Conservation (phyloP, 2,113 vertebrate species). For the Embiotoca jacksoni region DNA sequence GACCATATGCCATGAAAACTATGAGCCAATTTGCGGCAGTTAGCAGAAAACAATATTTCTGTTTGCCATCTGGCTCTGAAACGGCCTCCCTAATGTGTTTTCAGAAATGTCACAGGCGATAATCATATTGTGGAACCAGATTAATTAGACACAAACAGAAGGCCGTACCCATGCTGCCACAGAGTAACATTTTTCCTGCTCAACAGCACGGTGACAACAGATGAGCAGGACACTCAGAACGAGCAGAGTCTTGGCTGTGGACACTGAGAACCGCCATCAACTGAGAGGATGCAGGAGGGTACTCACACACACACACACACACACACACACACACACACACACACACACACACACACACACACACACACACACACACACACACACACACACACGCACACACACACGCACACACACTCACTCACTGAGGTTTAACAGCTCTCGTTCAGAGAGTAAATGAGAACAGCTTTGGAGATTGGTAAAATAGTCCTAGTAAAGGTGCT, state of each 20-base stretch:
- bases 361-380: not conserved
- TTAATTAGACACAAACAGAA: constrained; percentile 54
- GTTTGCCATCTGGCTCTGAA: constrained; percentile 49
- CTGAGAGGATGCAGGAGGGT: not conserved
- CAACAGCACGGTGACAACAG: constrained; percentile 18
- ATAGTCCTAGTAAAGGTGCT: not conserved
- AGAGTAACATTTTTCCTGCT: constrained; percentile 19
- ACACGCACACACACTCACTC: not conserved
- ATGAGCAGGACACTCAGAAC: constrained; percentile 22
- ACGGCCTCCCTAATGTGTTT: constrained; percentile 25
- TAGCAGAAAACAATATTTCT: constrained; percentile 29
- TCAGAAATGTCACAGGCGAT: constrained; percentile 32
- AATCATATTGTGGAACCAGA: constrained; percentile 29
- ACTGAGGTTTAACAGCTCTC: constrained; percentile 8
- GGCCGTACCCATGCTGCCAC: constrained; percentile 29
- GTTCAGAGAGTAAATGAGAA: constrained; percentile 1
- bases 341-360: not conserved
- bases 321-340: not conserved
- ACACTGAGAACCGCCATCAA: not conserved
- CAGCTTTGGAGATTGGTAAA: constrained; percentile 7
- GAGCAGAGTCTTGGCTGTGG: constrained; percentile 13
- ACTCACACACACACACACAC: not conserved
- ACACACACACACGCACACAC: not conserved
- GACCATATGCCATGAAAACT: constrained; percentile 36
- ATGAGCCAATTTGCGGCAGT: constrained; percentile 22